Base-by-base conservation (phyloP, 2,888 invertebrate species). In the Trissonchulus latispiculum region DNA sequence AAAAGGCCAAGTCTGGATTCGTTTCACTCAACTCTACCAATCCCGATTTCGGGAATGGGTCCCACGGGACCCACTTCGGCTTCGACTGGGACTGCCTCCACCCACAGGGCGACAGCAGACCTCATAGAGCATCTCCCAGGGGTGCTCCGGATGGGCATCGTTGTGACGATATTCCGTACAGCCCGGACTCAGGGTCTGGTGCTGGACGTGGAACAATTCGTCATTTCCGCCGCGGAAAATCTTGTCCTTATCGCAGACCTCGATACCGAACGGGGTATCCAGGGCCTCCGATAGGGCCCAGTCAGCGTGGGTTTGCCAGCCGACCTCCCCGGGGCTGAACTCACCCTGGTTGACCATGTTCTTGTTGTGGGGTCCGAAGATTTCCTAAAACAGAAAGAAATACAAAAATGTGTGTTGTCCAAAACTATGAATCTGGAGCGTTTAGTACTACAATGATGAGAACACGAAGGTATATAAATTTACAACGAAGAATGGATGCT, bases 321-420 rank as follows among this genome's bases (percentile, higher is more conserved):
- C 66, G 28, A 64, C 66, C 32, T 33, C 35, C 8, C 15, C 66
- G 31, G 66, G 66, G 18, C 15, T 64, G 35, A 64, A 64, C 28
- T 64, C 66, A 28, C 66, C 66, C 35, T 64, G 66, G 66, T 33
- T 64, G 8, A 64, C 66, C 35, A 33, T 15, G 28, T 64, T 64
- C 66, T 64, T 64, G 66, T 64, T 64, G 31, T 64, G 31, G 8
- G 66, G 66, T 8, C 66, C 66, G 31, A 29, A 28, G 15, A 64
- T 64, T 32, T 32, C 28, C 66, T 64, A 28, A 32, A 64, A 64
- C 48, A 48, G 23, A 48, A 48, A 48, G n/a, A n/a, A n/a, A n/a
- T n/a, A n/a, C n/a, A n/a, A n/a, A n/a, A n/a, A n/a, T n/a, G n/a
- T n/a, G n/a, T n/a, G n/a, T n/a, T n/a, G n/a, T n/a, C n/a, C n/a